Evolutionary conservation across 2,797 vertebrate genomes (phyloP).

Genomic region (Acomys russatus): DNA sequence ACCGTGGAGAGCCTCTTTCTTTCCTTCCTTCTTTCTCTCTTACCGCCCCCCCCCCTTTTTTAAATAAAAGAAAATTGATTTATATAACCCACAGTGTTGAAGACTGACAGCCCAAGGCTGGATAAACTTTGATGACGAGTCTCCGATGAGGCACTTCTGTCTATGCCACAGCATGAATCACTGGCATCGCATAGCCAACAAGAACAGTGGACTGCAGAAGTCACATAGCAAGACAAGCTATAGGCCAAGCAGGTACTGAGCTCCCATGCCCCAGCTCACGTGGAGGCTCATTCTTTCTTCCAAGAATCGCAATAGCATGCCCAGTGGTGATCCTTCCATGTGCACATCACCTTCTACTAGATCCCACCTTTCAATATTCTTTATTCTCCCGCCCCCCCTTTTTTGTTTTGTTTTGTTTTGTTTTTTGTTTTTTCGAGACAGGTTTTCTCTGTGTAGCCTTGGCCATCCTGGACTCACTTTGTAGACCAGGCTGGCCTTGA

Average conservation of each 20-base stretch:
- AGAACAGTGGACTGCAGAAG: background rate
- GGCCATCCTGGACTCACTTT: no score
- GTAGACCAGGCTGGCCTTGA: no score
- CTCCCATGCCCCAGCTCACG: background rate
- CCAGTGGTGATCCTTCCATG: background rate
- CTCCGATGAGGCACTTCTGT: background rate
- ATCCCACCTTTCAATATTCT: background rate
- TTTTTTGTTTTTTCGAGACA: no score
- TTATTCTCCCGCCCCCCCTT: no score
- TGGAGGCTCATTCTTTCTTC: background rate
- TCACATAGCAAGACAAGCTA: background rate
- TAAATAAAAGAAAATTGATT: background rate
- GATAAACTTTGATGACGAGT: background rate
- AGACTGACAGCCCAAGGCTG: background rate
- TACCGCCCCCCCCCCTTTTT: no score
- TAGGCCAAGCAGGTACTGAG: background rate
- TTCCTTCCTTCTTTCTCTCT: background rate
- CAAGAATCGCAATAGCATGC: background rate
- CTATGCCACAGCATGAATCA: background rate
- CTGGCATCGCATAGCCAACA: background rate
- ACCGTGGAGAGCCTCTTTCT: background rate
- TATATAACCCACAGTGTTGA: background rate
- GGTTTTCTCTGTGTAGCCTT: no score
- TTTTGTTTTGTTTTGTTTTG: no score
- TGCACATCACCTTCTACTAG: background rate